Evolutionary conservation across 2,113 vertebrate species (phyloP).

Genomic region (Scomber scombrus): DNA sequence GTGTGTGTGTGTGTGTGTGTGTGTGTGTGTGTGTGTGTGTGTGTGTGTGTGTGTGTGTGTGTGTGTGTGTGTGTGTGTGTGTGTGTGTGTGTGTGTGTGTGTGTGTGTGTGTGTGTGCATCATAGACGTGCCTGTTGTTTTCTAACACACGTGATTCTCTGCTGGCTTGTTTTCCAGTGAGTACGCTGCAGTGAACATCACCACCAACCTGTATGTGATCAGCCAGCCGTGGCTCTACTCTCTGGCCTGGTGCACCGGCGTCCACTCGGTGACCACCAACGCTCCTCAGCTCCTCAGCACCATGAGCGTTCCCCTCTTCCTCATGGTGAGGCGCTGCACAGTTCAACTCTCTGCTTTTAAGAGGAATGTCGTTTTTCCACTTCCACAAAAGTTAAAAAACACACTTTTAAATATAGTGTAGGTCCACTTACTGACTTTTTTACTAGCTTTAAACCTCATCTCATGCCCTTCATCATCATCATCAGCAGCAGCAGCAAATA

Average conservation of each 20-base stretch:
- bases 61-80: too few relatives aligned
- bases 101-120: not conserved
- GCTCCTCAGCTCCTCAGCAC: constrained; percentile 81
- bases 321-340: constrained; percentile 85
- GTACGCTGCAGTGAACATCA: constrained; percentile 88
- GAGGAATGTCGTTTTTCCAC: too few relatives aligned
- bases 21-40: too few relatives aligned
- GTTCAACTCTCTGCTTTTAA: not conserved
- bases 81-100: not conserved
- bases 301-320: constrained; percentile 86
- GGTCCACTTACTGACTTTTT: too few relatives aligned
- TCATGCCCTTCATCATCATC: too few relatives aligned
- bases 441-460: too few relatives aligned
- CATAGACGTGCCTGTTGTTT: not conserved
- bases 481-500: too few relatives aligned
- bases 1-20: too few relatives aligned
- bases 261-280: constrained; percentile 93
- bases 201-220: constrained; percentile 91
- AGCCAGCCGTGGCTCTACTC: constrained; percentile 95
- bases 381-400: too few relatives aligned
- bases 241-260: constrained; percentile 92
- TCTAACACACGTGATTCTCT: not conserved
- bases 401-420: too few relatives aligned
- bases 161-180: constrained; percentile 31
- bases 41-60: too few relatives aligned